A percentile compares a stretch with the other conserved stretches of the same genome.
phyloP scores from a whole-genome alignment of 2,888 invertebrate species.

The Axea sp. region DNA sequence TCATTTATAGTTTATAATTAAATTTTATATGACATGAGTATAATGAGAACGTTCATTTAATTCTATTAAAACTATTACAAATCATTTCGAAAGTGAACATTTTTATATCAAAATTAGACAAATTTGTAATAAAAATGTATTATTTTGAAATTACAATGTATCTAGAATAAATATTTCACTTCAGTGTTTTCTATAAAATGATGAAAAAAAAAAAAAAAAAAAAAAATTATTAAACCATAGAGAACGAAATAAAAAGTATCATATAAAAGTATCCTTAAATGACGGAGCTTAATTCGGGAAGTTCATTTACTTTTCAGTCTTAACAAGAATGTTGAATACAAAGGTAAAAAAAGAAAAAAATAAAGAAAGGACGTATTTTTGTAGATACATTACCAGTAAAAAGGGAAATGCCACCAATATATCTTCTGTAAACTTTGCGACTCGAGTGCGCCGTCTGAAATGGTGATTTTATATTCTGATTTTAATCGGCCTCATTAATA shows the following conservation, averaged over 20 bases:
- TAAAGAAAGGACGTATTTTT: conserved; percentile 18
- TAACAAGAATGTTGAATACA: conserved; percentile 6
- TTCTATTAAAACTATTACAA: too few species aligned
- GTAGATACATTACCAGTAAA: conserved; percentile 45
- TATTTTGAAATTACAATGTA: too few species aligned
- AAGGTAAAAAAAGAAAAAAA: not conserved
- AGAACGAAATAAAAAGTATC: conserved; percentile 23
- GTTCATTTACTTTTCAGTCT: conserved; percentile 26
- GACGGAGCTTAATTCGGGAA: conserved; percentile 19
- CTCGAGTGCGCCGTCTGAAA: conserved; percentile 22
- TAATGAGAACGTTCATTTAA: too few species aligned
- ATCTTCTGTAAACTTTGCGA: conserved; percentile 41
- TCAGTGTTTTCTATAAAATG: too few species aligned
- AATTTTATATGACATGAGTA: too few species aligned
- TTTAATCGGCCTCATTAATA: conserved; percentile 56
- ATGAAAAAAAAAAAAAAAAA: too few species aligned
- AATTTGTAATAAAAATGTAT: too few species aligned
- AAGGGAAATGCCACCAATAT: conserved; percentile 34
- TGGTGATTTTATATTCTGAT: conserved; percentile 49
- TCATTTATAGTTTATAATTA: too few species aligned
- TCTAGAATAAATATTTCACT: too few species aligned
- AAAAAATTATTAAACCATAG: conserved; percentile 1
- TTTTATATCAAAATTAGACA: too few species aligned
- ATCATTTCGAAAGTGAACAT: too few species aligned
- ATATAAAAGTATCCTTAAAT: conserved; percentile 19